Base-by-base conservation (phyloP, 2,113 vertebrate species). In the Psittacula cyanocephala region DNA sequence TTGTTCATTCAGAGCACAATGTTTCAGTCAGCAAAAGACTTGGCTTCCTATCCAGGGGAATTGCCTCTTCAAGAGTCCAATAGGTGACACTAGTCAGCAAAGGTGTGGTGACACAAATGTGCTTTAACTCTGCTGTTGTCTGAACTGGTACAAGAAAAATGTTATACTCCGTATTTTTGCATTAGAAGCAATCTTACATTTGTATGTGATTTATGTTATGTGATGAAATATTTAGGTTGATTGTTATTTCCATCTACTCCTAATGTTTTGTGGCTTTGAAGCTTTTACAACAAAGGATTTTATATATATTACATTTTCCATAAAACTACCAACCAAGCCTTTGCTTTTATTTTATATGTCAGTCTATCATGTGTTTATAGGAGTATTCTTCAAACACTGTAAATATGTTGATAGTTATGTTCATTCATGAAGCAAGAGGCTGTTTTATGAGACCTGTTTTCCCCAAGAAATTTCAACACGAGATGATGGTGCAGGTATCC, bases 371-470 rank as follows among this genome's bases (percentile, higher is more conserved):
- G 46, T 86, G 27, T 92, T 95, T 95, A 93, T 82, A 85, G 89
- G 50, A 88, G 13, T 80, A 74, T 91, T 91, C 96, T 93, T 94
- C 62, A 94, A 95, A 90, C 19, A 20, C 43, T 91, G 55, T 87
- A 92, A 90, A 79, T 63, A 49, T 88, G 55, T 74, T 70, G n/a
- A 39, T 93, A 69, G 74, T 88, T 93, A 69, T 27, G 75, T 39
- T 91, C 22, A 88, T 81, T 83, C 71, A 60, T 1, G 8, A 89
- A 82, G 60, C 28, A 86, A 89, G 53, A 69, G 11, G 3, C 5
- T 91, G 13, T 93, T 97, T 95, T 88, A 91, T 75, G 75, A 91
- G 71, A 76, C n/a, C 25, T 74, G 3, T 95, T 95, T 91, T 11
- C 35, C 63, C 77, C 39, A 31, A 10, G 52, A 91, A 93, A 76